Evolutionary conservation across 2,888 invertebrate species (phyloP).

Genomic region (Tribolium freemani): DNA sequence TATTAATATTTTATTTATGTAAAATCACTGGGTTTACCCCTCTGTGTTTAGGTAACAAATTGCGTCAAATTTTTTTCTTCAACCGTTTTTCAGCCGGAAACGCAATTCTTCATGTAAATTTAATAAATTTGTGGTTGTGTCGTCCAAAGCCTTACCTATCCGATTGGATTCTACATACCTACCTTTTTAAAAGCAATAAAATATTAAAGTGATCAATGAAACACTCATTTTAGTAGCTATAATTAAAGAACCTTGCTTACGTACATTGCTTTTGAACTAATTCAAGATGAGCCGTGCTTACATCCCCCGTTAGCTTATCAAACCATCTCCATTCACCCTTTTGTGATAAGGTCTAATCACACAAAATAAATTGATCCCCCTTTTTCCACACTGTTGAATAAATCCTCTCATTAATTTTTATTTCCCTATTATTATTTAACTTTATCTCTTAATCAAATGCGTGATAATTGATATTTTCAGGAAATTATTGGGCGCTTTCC

Average conservation of each 20-base stretch:
- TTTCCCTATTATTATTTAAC: slow-evolving; percentile 7
- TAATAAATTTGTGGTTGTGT: too few species aligned
- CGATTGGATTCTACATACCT: too few species aligned
- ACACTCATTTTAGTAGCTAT: too few species aligned
- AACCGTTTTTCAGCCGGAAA: too few species aligned
- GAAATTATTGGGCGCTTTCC: slow-evolving; percentile 64
- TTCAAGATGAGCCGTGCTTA: background rate
- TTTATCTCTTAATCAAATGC: slow-evolving; percentile 25
- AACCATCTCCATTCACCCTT: slow-evolving; percentile 20
- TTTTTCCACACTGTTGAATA: slow-evolving; percentile 23
- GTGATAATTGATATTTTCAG: slow-evolving; percentile 56
- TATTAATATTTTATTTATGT: too few species aligned
- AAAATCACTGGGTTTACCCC: too few species aligned
- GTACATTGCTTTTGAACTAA: background rate
- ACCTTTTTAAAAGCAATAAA: too few species aligned
- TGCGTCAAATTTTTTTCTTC: too few species aligned
- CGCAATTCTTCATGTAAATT: too few species aligned
- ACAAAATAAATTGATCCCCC: slow-evolving; percentile 9
- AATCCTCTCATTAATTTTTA: slow-evolving; percentile 11
- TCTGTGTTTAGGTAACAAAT: too few species aligned
- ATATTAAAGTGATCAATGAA: too few species aligned
- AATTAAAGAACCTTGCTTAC: background rate
- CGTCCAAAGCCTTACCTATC: too few species aligned
- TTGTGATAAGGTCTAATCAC: slow-evolving; percentile 21
- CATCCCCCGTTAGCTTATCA: slow-evolving; percentile 3